phyloP scores from a whole-genome alignment of 92 coral and sea anemone species.

The Ricordea florida region DNA sequence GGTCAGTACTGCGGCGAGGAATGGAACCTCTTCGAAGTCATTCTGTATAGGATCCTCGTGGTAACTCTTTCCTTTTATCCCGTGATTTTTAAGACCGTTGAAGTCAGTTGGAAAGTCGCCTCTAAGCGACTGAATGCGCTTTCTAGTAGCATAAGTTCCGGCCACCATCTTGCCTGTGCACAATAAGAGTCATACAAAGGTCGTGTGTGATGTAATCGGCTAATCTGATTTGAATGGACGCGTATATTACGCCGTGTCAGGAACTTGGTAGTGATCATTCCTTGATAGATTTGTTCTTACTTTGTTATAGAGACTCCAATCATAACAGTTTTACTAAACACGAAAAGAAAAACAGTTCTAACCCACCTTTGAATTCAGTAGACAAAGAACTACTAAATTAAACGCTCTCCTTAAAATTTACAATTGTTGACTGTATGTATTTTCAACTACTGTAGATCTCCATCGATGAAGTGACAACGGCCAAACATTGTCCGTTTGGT shows the following conservation, averaged over 20 bases:
- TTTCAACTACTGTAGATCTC: no score
- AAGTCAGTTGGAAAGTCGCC: conserved; percentile 63
- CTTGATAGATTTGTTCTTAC: background rate
- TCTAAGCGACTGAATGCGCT: conserved; percentile 13
- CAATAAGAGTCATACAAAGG: background rate
- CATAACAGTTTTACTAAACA: background rate
- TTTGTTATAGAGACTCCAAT: background rate
- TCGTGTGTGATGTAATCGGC: background rate
- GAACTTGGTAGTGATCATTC: background rate
- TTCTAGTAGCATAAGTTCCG: conserved; percentile 19
- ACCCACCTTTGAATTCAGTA: no score
- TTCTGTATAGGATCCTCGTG: conserved; percentile 37
- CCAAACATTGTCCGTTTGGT: no score
- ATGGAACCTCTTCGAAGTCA: conserved; percentile 88
- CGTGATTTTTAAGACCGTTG: conserved; percentile 53
- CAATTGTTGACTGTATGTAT: no score
- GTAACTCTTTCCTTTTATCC: conserved; percentile 1
- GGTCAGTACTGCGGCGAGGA: conserved; percentile 79
- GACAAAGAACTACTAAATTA: no score
- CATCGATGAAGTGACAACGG: no score
- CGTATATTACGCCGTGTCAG: no score
- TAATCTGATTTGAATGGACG: no score
- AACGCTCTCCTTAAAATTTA: no score
- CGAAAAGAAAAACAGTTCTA: no score
- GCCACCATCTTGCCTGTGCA: conserved; percentile 33